Conservation (phyloP, 2,797 vertebrate species). For the Cynodonichthys magdalenae region DNA sequence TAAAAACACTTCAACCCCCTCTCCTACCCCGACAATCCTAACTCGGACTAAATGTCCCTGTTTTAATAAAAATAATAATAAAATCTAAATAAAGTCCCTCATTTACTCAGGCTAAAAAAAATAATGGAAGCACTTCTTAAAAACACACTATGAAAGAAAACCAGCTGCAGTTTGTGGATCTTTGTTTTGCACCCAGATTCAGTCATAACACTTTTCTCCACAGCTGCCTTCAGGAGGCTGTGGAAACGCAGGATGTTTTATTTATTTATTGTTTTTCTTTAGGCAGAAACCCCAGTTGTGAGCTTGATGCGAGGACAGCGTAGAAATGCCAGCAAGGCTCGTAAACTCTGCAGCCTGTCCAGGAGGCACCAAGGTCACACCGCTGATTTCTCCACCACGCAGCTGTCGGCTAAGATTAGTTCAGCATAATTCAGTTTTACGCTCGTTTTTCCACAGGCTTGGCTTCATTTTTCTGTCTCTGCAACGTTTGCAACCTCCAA, state of each 20-base stretch:
- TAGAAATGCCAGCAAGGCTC: slow-evolving; percentile 29
- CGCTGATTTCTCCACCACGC: slow-evolving; percentile 4
- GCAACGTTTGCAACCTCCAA: slow-evolving; percentile 50
- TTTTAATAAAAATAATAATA: slow-evolving; percentile 35
- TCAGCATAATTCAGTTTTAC: slow-evolving; percentile 44
- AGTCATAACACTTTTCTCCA: background rate
- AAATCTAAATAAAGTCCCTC: slow-evolving; percentile 40
- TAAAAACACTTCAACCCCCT: slow-evolving; percentile 64
- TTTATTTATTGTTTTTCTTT: background rate
- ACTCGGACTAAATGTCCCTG: slow-evolving; percentile 69
- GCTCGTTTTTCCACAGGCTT: slow-evolving; percentile 22
- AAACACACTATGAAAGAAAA: slow-evolving; percentile 41
- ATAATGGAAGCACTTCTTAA: slow-evolving; percentile 53
- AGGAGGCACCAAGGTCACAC: slow-evolving; percentile 51
- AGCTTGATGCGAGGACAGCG: slow-evolving; percentile 1
- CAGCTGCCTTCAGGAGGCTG: background rate
- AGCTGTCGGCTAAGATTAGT: slow-evolving; percentile 51
- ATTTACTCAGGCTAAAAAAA: slow-evolving; percentile 70
- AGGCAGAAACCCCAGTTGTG: too few species aligned
- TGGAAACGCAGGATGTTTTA: slow-evolving; percentile 30
- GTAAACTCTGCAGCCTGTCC: slow-evolving; percentile 53
- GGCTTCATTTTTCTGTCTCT: slow-evolving; percentile 15
- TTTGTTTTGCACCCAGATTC: slow-evolving; percentile 17
- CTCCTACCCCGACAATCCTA: slow-evolving; percentile 86
- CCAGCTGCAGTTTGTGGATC: slow-evolving; percentile 27